Conservation (phyloP, 2,113 vertebrate species). For the Poeciliopsis prolifica region DNA sequence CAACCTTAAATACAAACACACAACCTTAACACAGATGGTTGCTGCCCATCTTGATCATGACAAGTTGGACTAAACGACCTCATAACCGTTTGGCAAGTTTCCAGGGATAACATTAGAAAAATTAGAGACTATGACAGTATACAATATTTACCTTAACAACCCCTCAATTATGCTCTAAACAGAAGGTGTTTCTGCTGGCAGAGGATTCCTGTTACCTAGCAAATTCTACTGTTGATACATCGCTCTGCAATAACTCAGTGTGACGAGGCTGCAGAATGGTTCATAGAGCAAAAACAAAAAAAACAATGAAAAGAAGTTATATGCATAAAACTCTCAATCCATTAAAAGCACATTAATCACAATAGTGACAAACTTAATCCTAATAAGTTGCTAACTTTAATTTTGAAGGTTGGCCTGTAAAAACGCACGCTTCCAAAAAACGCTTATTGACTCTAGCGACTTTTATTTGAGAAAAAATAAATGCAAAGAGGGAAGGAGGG, state of each 20-base stretch:
- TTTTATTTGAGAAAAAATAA: too few relatives aligned
- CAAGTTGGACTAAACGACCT: conserved; percentile 71
- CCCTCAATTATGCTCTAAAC: background rate
- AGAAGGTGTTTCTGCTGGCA: conserved; percentile 12
- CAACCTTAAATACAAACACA: conserved; percentile 16
- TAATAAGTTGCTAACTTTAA: too few relatives aligned
- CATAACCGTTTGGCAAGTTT: conserved; percentile 79
- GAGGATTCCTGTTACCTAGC: background rate
- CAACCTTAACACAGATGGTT: conserved; percentile 1
- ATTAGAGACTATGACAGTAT: conserved; percentile 4
- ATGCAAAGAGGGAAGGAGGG: too few relatives aligned
- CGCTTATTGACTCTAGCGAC: too few relatives aligned
- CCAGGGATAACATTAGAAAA: conserved; percentile 67
- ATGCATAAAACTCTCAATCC: too few relatives aligned
- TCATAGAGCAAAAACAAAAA: too few relatives aligned
- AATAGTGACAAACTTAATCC: too few relatives aligned
- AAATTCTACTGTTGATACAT: conserved; percentile 14
- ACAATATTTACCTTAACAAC: background rate
- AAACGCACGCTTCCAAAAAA: too few relatives aligned
- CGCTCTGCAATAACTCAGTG: conserved; percentile 1
- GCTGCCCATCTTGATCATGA: conserved; percentile 57
- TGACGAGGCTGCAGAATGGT: background rate
- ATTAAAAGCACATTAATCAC: too few relatives aligned
- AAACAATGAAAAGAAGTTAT: too few relatives aligned
- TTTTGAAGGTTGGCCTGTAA: too few relatives aligned